Evolutionary conservation across 1,140 invertebrate species (phyloP), one percentile per base, ranked within the genome.

Genomic region (Sminthurinus signatus): DNA sequence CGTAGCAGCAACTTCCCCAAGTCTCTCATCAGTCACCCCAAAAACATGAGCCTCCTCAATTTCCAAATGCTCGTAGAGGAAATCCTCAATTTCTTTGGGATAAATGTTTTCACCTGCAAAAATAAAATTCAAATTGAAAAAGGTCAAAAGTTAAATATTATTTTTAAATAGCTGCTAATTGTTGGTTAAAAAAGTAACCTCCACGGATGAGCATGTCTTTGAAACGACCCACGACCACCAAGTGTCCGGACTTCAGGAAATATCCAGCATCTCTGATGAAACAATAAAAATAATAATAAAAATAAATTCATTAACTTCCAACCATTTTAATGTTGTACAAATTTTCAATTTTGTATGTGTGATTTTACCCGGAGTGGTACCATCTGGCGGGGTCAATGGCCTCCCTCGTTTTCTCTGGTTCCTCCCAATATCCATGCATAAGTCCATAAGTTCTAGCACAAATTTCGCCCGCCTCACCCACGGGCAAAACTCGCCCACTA

Each of bases 301-400:
- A n/a, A n/a, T n/a, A n/a, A n/a, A n/a, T n/a, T n/a, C n/a, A n/a
- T n/a, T n/a, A n/a, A n/a, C n/a, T n/a, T n/a, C n/a, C n/a, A n/a
- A n/a, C n/a, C n/a, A n/a, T n/a, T n/a, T n/a, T n/a, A n/a, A n/a
- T n/a, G n/a, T n/a, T n/a, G n/a, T n/a, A n/a, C n/a, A n/a, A n/a
- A n/a, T n/a, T n/a, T n/a, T n/a, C n/a, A n/a, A n/a, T n/a, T n/a
- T n/a, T n/a, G n/a, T n/a, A n/a, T n/a, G n/a, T n/a, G n/a, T n/a
- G n/a, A n/a, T n/a, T n/a, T n/a, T 81, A 91, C 89, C 93, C 95
- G 19, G 92, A 95, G 73, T 83, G 84, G 10, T 96, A 80, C 96
- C 96, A 98, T n/a, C 83, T 78, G 44, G 89, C 88, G 3, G 78
- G 62, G 8, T 78, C 80, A 1, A 96, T 79, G 0, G 82, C 82